These are phyloP conservation scores for Sarcophaga rosellei DNA, from an alignment of 2,888 invertebrate genomes.

Conservation along the genomic window DNA sequence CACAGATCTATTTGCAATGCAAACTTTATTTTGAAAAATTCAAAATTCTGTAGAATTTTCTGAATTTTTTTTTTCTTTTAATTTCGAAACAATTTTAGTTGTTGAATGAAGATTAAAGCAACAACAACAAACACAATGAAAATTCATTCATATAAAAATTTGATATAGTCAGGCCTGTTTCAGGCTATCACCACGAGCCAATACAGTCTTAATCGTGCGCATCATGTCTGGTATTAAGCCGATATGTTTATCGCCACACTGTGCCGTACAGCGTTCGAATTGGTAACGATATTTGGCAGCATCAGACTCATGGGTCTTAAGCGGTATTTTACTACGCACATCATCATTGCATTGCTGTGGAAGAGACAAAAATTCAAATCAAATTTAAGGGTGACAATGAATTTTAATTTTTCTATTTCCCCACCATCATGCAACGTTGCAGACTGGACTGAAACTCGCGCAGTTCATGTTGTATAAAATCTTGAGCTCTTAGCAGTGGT, in stretches of 20 bases:
- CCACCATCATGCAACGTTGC: slow-evolving; percentile 75
- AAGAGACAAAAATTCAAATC: neutral
- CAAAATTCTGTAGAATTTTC: too few relatives aligned
- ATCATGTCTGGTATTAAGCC: slow-evolving; percentile 75
- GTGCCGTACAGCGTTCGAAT: slow-evolving; percentile 75
- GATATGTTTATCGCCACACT: slow-evolving; percentile 76
- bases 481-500: slow-evolving; percentile 76
- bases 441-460: slow-evolving; percentile 75
- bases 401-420: neutral
- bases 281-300: slow-evolving; percentile 73
- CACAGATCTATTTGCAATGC: too few relatives aligned
- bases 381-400: neutral
- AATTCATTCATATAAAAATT: neutral
- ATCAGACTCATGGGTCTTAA: slow-evolving; percentile 72
- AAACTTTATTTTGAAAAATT: too few relatives aligned
- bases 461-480: slow-evolving; percentile 76
- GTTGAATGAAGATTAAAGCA: too few relatives aligned
- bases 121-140: too few relatives aligned
- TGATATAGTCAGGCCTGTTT: slow-evolving; percentile 36
- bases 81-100: too few relatives aligned
- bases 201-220: slow-evolving; percentile 74
- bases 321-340: slow-evolving; percentile 71
- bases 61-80: too few relatives aligned
- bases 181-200: slow-evolving; percentile 72
- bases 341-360: slow-evolving; percentile 74